Evolutionary conservation across 1,140 invertebrate genomes (phyloP), one percentile per base, ranked within the genome.

Genomic region (Drosophila seguyi): DNA sequence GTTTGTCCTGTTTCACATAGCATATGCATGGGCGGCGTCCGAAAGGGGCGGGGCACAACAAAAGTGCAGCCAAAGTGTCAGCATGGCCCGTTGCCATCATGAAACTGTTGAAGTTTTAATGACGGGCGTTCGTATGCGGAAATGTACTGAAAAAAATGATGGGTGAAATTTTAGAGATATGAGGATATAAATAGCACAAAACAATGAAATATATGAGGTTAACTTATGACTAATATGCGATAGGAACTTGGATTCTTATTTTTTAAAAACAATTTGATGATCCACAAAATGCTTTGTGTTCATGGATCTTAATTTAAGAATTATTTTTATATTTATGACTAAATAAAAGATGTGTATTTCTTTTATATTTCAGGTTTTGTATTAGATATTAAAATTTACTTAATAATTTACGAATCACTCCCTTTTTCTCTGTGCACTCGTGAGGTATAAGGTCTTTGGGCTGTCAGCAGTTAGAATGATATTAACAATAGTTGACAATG

Each of bases 401-500:
- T 4, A 20, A 14, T 14, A 14, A 20, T 20, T 34, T 0, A 10
- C 0, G 0, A 20, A 0, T 14, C 6, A 31, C 6, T 1, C 0
- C 4, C 11, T 60, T 27, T 60, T 41, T 8, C 22, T 8, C 36
- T 18, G 60, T 60, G 62, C 18, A 58, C 10, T 10, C 10, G 45
- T 44, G 18, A 50, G 34, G n/a, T 48, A 34, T 39, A 50, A 72
- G 63, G 39, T 73, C 66, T 66, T 69, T 62, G 63, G 60, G 38
- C 72, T 59, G 55, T 56, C 60, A 60, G 63, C 73, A 90, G 77
- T 84, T 88, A 81, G 84, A 90, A 75, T 75, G 85, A 79, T 85
- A 90, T 88, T 88, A 88, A 90, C 81, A 85, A 88, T 85, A 81
- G 85, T 90, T 88, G 85, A 71, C 81, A 90, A 81, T 90, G 85